These are phyloP conservation scores for Microchirus variegatus DNA, from an alignment of 2,797 vertebrate genomes.

Conservation along the genomic window DNA sequence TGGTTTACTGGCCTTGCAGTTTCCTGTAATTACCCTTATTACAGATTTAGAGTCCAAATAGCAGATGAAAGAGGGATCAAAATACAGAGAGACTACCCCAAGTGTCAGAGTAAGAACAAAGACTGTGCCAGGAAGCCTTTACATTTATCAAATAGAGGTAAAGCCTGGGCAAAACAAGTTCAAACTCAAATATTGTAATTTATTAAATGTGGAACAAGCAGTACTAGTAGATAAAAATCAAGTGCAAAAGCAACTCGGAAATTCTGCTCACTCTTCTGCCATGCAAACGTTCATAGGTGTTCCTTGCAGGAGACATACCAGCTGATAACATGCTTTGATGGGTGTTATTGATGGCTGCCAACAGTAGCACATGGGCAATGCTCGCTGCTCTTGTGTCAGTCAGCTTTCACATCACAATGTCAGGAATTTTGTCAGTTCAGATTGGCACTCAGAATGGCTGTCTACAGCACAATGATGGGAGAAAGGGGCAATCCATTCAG, in stretches of 20 bases:
- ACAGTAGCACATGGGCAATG: conserved; percentile 28
- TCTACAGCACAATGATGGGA: conserved; percentile 47
- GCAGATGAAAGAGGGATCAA: conserved; percentile 52
- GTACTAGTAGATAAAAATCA: conserved; percentile 6
- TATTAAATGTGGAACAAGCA: conserved; percentile 29
- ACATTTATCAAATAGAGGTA: conserved; percentile 34
- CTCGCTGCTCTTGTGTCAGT: conserved; percentile 34
- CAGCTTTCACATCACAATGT: conserved; percentile 65
- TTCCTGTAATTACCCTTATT: conserved; percentile 62
- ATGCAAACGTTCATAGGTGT: not conserved
- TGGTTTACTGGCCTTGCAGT: conserved; percentile 34
- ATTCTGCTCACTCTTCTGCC: conserved; percentile 8
- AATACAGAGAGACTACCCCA: conserved; percentile 27
- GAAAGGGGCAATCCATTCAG: conserved; percentile 50
- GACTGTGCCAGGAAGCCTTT: conserved; percentile 37
- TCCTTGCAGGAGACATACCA: not conserved
- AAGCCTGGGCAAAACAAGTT: conserved; percentile 48
- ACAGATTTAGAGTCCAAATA: conserved; percentile 56
- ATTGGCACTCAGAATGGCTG: conserved; percentile 53
- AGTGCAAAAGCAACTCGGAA: conserved; percentile 6
- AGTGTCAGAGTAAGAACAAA: conserved; percentile 53
- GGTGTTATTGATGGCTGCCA: conserved; percentile 4
- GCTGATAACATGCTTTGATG: not conserved
- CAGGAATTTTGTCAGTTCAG: conserved; percentile 69
- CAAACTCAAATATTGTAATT: conserved; percentile 37